Conservation (phyloP, 2,113 vertebrate genomes). For the Cricetomys ansorgei region DNA sequence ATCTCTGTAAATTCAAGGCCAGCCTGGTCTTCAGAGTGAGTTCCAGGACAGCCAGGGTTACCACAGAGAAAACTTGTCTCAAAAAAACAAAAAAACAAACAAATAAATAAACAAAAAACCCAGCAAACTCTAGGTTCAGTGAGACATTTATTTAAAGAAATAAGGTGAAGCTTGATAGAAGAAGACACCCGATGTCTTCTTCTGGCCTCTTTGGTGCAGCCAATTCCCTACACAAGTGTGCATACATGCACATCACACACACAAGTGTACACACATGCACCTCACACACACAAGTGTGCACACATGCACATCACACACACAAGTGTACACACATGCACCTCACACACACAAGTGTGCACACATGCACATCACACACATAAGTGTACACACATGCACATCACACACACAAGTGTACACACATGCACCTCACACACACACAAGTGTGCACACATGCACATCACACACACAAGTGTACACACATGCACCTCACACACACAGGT, state of each 20-base stretch:
- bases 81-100: no score
- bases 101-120: no score
- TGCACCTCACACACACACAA: not conserved
- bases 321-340: not conserved
- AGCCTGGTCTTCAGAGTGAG: no score
- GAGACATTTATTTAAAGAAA: not conserved
- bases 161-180: not conserved
- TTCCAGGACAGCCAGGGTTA: no score
- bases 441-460: not conserved
- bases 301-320: not conserved
- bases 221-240: not conserved
- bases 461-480: no score
- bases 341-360: no score
- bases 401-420: no score
- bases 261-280: not conserved
- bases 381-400: not conserved
- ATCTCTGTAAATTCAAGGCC: no score
- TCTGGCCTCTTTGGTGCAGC: not conserved
- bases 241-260: not conserved
- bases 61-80: no score
- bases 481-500: not conserved
- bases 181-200: not conserved
- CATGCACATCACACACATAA: not conserved
- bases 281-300: no score
- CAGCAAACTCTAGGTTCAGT: not conserved